Evolutionary conservation across 2,113 vertebrate species (phyloP).

Genomic region (Clinocottus analis): DNA sequence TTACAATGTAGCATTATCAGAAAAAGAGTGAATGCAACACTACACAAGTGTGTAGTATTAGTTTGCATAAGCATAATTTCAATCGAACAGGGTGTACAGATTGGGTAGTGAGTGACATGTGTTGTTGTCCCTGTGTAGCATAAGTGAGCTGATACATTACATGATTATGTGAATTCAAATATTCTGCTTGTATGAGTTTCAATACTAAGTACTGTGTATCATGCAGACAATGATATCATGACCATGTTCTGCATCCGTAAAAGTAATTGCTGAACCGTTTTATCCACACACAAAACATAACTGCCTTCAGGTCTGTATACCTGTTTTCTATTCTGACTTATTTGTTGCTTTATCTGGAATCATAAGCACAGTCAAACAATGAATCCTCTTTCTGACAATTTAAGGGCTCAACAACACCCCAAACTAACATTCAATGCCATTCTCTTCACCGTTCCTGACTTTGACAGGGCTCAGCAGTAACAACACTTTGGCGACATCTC

Average conservation of each 20-base stretch:
- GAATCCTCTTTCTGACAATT: neutral
- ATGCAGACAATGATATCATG: neutral
- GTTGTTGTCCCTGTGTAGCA: no score
- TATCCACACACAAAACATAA: neutral
- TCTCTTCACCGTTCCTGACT: neutral
- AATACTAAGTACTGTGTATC: neutral
- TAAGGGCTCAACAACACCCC: neutral
- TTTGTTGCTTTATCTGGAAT: neutral
- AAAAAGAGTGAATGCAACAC: no score
- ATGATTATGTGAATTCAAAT: no score
- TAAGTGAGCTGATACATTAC: no score
- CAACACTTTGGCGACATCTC: slow-evolving; percentile 28
- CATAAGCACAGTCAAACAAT: neutral
- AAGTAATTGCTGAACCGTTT: neutral
- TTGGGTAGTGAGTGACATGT: no score
- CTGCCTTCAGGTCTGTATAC: neutral
- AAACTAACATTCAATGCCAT: neutral
- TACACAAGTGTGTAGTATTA: no score
- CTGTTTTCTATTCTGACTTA: neutral
- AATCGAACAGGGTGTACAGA: no score
- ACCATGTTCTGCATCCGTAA: neutral
- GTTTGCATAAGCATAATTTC: no score
- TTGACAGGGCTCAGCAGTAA: neutral
- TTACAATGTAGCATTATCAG: no score
- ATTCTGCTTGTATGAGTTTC: neutral